Conservation (phyloP, 2,888 invertebrate species). For the Nysson spinosus region DNA sequence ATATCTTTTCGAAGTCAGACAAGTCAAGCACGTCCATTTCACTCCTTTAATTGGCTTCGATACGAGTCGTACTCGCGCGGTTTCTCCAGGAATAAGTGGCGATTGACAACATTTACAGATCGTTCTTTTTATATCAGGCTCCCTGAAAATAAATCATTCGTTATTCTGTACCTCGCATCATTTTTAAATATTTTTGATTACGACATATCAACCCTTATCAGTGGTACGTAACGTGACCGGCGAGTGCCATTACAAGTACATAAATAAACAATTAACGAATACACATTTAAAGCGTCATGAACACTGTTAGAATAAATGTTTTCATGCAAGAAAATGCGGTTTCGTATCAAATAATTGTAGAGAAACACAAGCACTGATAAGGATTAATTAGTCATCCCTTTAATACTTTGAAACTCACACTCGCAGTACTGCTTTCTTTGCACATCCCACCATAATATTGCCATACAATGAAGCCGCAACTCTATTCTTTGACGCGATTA, state of each 20-base stretch:
- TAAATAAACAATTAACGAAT: neutral
- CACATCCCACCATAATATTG: constrained; percentile 79
- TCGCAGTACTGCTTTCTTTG: constrained; percentile 81
- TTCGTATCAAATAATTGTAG: neutral
- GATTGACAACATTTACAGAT: constrained; percentile 81
- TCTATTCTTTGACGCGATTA: constrained; percentile 75
- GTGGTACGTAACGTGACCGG: too few species aligned
- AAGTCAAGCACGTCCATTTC: constrained; percentile 78
- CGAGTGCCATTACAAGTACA: too few species aligned
- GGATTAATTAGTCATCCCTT: neutral
- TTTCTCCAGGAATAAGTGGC: constrained; percentile 79
- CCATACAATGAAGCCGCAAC: constrained; percentile 80
- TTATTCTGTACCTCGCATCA: too few species aligned
- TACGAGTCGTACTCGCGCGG: constrained; percentile 79
- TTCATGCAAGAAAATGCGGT: too few species aligned
- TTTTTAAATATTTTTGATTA: too few species aligned
- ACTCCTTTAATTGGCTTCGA: constrained; percentile 77
- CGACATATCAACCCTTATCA: too few species aligned
- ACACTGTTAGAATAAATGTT: too few species aligned
- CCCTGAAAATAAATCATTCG: constrained; percentile 79
- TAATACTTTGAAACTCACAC: constrained; percentile 75
- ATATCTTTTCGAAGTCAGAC: constrained; percentile 75
- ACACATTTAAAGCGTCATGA: too few species aligned
- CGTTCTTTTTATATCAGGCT: constrained; percentile 81
- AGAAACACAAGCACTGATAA: neutral